Base-by-base conservation (phyloP, 1,140 invertebrate genomes). In the Ooceraea biroi region DNA sequence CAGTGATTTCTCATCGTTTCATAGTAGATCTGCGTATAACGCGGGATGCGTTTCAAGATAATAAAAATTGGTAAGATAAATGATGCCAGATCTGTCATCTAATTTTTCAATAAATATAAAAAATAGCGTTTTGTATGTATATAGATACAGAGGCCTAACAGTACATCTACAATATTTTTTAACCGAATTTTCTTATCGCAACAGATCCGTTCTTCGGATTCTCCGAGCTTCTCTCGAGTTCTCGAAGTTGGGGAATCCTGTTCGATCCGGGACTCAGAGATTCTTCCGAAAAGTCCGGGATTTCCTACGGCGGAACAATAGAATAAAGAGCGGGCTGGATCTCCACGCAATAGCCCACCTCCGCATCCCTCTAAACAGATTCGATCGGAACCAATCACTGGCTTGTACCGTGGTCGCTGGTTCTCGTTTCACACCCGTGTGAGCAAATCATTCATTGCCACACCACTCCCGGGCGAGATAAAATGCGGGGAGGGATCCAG, bases 381-480 rank as follows among this genome's bases (percentile, higher is more conserved):
- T 89, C 83, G 82, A 89, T 90, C 83, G 69, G 68, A 80, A 89
- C 85, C 86, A 85, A 89, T 88, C 86, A 48, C 55, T 27, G 72
- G 41, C 48, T n/a, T 73, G 52, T 46, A 83, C 71, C 65, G 50
- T 19, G 71, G 55, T 46, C 72, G 41, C 73, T 61, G 76, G 27
- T 88, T 87, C 89, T 87, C 76, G 86, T 93, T 93, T 93, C 90
- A 92, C 92, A 90, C 85, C 84, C 89, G 82, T 60, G 68, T 91
- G 89, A 88, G 90, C 90, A 76, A 65, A 52, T 58, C 69, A 83
- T 74, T 41, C 65, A 57, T 36, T 60, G 46, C 55, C 55, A 48
- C 69, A 55, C 58, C 87, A 85, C 66, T 68, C 78, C 78, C 84
- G 84, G 82, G 71, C 84, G 86, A 52, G 19, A n/a, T 66, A 63